Base-by-base conservation (phyloP, 1,140 invertebrate genomes). In the Caerostris darwini region DNA sequence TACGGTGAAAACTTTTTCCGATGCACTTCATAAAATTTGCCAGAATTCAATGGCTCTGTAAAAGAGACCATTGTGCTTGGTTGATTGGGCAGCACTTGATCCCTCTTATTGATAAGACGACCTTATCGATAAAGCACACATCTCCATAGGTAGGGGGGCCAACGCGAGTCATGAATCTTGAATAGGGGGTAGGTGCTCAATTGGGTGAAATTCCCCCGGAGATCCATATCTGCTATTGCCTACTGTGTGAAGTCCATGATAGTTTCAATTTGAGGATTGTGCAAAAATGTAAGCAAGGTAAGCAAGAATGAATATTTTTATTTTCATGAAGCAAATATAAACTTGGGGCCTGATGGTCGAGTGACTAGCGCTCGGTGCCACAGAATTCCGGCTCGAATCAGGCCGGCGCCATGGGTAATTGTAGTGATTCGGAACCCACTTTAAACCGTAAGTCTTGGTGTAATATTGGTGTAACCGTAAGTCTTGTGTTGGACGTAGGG, bases 11-110 rank as follows among this genome's bases (percentile, higher is more conserved):
- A 34, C 7, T 77, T 77, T 14, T 50, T 50, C 34, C 71, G 10
- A 8, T 58, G 17, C 57, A 85, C 54, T 85, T 85, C 82, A 85
- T 85, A 85, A 85, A 85, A 85, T 85, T 85, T 85, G 82, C n/a
- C 8, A 56, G 14, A 8, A 58, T 85, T 85, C 82, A 19, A 58
- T 19, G 14, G 71, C 71, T 50, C 53, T 53, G 19, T 50, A 77
- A 77, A 77, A 77, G 71, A 53, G 34, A 10, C 82, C 7, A 85
- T 85, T 85, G 82, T 85, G 50, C 17, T 3, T 58, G 82, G 12
- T 4, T 58, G 19, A 58, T 85, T 85, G 82, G 17, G 82, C 10
- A 58, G 82, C 56, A 85, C 54, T 57, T 85, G 82, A 85, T 85
- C 82, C 57, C 56, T 34, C 17, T 57, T 19, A 58, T 58, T n/a